phyloP scores from a whole-genome alignment of 2,113 vertebrate genomes.

The Cyphomyrus plagiostoma region DNA sequence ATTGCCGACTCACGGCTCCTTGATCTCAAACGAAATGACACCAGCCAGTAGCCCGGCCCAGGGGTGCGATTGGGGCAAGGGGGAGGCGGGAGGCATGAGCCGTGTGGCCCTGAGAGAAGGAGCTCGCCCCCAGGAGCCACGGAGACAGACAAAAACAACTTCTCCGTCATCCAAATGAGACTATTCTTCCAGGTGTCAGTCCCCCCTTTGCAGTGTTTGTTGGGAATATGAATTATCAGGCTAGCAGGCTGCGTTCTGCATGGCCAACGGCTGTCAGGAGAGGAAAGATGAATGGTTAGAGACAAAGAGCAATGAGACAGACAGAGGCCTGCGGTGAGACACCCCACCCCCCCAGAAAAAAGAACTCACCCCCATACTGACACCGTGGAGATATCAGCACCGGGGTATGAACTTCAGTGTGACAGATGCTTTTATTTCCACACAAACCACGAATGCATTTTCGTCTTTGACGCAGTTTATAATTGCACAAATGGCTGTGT shows the following conservation, averaged over 20 bases:
- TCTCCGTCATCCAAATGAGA: slow-evolving; percentile 17
- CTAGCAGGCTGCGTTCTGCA: slow-evolving; percentile 38
- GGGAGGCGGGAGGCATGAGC: background rate
- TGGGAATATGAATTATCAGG: slow-evolving; percentile 66
- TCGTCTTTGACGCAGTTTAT: background rate
- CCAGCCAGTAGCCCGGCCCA: background rate
- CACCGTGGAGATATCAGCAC: background rate
- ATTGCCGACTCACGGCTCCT: background rate
- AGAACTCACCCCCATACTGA: background rate
- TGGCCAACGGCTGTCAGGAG: slow-evolving; percentile 7
- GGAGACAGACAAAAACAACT: slow-evolving; percentile 16
- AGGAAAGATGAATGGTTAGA: background rate
- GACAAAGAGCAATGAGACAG: background rate
- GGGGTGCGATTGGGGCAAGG: background rate
- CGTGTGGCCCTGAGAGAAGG: background rate
- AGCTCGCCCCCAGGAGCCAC: background rate
- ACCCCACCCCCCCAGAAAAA: background rate
- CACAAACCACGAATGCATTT: background rate
- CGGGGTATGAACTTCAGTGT: background rate
- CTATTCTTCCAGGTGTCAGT: background rate
- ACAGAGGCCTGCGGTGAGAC: background rate
- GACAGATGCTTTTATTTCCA: slow-evolving; percentile 1
- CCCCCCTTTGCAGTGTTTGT: slow-evolving; percentile 10
- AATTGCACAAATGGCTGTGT: background rate
- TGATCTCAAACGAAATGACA: background rate